These are phyloP conservation scores for Mastacembelus armatus DNA, from an alignment of 2,797 vertebrate genomes.

Conservation along the genomic window DNA sequence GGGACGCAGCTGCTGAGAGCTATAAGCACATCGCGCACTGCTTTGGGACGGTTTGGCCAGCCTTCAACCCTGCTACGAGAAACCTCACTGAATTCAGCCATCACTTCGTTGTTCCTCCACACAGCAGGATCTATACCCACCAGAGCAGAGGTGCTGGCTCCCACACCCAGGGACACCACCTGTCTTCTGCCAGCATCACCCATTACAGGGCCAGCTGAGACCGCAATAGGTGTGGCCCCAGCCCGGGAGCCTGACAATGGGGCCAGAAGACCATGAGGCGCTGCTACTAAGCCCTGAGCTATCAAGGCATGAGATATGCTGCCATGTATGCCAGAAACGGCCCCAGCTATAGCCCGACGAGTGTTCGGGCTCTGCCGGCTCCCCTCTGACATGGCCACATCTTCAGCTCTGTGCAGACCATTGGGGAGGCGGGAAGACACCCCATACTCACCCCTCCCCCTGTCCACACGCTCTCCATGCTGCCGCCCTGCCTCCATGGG, in stretches of 20 bases:
- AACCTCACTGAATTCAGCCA: slow-evolving; percentile 88
- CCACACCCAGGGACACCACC: slow-evolving; percentile 73
- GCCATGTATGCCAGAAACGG: slow-evolving; percentile 80
- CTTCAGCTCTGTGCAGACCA: slow-evolving; percentile 86
- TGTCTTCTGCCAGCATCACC: slow-evolving; percentile 84
- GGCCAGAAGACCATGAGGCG: slow-evolving; percentile 84
- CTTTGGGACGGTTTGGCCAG: slow-evolving; percentile 87
- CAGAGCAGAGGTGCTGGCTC: slow-evolving; percentile 81
- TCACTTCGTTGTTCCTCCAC: slow-evolving; percentile 82
- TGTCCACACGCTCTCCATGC: slow-evolving; percentile 79
- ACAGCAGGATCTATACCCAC: slow-evolving; percentile 79
- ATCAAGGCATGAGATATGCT: slow-evolving; percentile 81
- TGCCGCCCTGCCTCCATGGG: slow-evolving; percentile 79
- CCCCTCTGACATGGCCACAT: slow-evolving; percentile 82
- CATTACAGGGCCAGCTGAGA: slow-evolving; percentile 84
- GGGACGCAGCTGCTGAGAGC: slow-evolving; percentile 87
- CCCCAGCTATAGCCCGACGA: slow-evolving; percentile 82
- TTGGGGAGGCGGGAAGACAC: slow-evolving; percentile 87
- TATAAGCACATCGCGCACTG: slow-evolving; percentile 86
- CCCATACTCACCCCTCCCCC: slow-evolving; percentile 85
- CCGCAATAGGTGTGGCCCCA: slow-evolving; percentile 74
- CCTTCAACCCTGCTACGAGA: slow-evolving; percentile 87
- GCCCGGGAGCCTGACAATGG: slow-evolving; percentile 82
- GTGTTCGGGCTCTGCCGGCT: slow-evolving; percentile 87
- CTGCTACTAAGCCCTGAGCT: slow-evolving; percentile 84